Conservation (phyloP, 2,797 vertebrate species). For the Champsocephalus esox region DNA sequence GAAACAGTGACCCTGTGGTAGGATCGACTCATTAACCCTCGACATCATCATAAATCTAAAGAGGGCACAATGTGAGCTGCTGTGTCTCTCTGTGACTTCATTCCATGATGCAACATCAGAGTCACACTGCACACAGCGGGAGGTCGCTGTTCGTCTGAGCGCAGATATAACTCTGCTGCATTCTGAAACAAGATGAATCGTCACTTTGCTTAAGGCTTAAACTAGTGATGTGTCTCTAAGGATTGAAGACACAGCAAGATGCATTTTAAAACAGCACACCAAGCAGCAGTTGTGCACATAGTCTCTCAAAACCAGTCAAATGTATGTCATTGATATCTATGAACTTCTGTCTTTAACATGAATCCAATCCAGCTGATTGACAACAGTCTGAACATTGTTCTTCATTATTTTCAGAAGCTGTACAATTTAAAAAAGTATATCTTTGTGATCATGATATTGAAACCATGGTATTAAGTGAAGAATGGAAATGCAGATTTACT, state of each 20-base stretch:
- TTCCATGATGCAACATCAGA: constrained; percentile 13
- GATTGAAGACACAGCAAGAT: background rate
- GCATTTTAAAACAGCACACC: background rate
- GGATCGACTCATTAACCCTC: constrained; percentile 32
- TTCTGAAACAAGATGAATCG: background rate
- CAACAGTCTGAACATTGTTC: background rate
- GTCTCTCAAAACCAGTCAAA: background rate
- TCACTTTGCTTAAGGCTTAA: background rate
- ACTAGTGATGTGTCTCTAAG: background rate
- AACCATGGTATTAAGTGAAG: too few species aligned
- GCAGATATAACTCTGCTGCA: background rate
- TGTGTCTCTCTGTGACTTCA: constrained; percentile 41
- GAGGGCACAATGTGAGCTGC: constrained; percentile 49
- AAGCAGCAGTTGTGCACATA: background rate
- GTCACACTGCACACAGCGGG: background rate
- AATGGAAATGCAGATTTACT: too few species aligned
- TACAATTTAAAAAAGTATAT: too few species aligned
- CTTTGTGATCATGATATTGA: too few species aligned
- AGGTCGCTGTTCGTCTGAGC: background rate
- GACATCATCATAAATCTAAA: constrained; percentile 37
- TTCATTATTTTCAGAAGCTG: too few species aligned
- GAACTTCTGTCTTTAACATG: background rate
- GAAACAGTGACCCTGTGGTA: constrained; percentile 17
- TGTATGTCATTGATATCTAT: background rate
- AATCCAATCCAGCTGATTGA: background rate